Base-by-base conservation (phyloP, 2,888 invertebrate genomes). In the Girardia tigrina region DNA sequence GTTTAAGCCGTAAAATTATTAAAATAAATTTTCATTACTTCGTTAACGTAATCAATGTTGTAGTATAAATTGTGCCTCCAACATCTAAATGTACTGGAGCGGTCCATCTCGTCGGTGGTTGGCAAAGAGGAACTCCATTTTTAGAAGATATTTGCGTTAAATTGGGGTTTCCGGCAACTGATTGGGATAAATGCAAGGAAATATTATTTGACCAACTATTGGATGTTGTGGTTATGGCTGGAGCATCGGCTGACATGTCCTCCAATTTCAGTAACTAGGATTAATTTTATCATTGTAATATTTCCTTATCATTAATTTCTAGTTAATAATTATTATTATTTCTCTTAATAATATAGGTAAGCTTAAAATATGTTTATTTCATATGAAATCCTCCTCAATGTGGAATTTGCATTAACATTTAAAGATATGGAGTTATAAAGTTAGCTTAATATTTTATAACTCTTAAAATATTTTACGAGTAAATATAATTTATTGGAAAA, bases 41-140 rank as follows among this genome's bases (percentile, higher is more conserved):
- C 78, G 94, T 94, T 56, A 95, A 88, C 4, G 94, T 95, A 85
- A 94, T 93, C 82, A 95, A 86, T 0, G 94, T 93, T 2, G 94
- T 94, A 0, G 94, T 95, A 85, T 94, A 95, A 81, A 94, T 94
- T 75, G 91, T 92, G 36, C 94, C 94, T 4, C 95, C 94, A 74
- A 95, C 94, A 84, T 95, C 94, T 79, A 95, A 94, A 85, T 95
- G 94, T 0, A 95, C 94, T 0, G 95, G 94, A 0, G 94, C 94
- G 76, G 92, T 93, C 85, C 90, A 92, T 77, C 91, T 88, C 36
- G 92, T 91, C 71, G 93, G 92, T 16, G 90, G 90, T 0, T 94
- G 94, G 20, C 94, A 92, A 80, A 91, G 90, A 0, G 94, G 94
- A 78, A 94, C 93, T 29, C 93, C 93, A n/a, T 56, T n/a, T 56